These are phyloP conservation scores for Hypotaenidia philippensis DNA, from an alignment of 2,797 vertebrate genomes.

Conservation along the genomic window DNA sequence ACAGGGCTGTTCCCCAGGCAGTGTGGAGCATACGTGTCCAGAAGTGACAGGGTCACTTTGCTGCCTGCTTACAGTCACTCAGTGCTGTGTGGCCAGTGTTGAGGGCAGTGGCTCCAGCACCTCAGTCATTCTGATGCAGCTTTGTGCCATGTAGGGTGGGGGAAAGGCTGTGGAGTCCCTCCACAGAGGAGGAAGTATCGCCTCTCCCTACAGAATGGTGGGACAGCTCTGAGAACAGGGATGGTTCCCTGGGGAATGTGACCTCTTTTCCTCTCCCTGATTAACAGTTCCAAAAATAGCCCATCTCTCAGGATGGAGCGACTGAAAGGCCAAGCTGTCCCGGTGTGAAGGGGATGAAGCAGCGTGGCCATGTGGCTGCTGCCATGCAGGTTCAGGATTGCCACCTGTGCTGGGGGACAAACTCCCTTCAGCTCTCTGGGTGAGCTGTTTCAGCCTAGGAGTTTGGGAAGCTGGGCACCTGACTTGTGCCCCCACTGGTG, in stretches of 20 bases:
- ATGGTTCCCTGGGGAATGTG: background rate
- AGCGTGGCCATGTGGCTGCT: background rate
- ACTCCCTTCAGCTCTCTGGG: accelerated
- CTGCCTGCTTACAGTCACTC: background rate
- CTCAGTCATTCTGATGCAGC: accelerated
- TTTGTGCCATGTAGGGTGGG: accelerated
- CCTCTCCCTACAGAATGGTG: background rate
- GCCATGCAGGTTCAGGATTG: too few relatives aligned
- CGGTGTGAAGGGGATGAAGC: accelerated
- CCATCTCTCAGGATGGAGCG: background rate
- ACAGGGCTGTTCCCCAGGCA: accelerated
- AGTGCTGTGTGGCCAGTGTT: accelerated
- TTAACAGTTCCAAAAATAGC: background rate
- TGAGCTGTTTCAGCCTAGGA: background rate
- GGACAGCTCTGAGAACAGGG: background rate
- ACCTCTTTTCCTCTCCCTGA: background rate
- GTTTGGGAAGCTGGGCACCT: background rate
- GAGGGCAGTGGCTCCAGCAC: background rate
- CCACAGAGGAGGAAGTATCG: accelerated
- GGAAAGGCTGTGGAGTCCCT: background rate
- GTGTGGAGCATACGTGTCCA: accelerated
- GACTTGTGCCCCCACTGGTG: too few relatives aligned
- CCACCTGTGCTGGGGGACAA: background rate
- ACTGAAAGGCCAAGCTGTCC: background rate
- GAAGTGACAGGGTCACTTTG: too few relatives aligned